Base-by-base conservation (phyloP, 35 echinoderm and acorn worm genomes). In the Diadema setosum region DNA sequence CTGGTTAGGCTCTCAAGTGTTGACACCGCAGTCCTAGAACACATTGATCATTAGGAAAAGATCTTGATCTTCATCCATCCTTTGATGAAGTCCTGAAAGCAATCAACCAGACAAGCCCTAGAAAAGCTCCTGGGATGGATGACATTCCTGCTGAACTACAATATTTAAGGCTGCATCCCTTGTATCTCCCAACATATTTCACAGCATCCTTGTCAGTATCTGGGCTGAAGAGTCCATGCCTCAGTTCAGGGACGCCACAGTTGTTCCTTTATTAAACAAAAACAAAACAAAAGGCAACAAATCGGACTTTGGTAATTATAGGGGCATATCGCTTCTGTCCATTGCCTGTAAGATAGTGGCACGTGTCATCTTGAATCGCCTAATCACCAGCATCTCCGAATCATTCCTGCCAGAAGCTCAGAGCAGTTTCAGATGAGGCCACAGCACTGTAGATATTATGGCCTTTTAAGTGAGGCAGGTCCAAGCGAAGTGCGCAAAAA, bases 271-370 rank as follows among this genome's bases (percentile, higher is more conserved):
- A 14, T 90, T 42, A n/a, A n/a, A n/a, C n/a, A n/a, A n/a, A n/a
- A n/a, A n/a, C 31, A 83, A 81, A 41, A 83, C 82, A 21, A 90
- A 83, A 65, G 80, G 75, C 12, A 61, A 40, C 87, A 90, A 83
- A 80, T 4, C 73, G 7, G 46, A 75, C 84, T 73, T 58, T 42
- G 31, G 41, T 15, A 81, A 35, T 42, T 35, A 21, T n/a, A n/a
- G n/a, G n/a, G n/a, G n/a, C n/a, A n/a, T n/a, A n/a, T n/a, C n/a
- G n/a, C n/a, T n/a, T n/a, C n/a, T n/a, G n/a, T n/a, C n/a, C n/a
- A n/a, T n/a, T n/a, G n/a, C n/a, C n/a, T n/a, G n/a, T n/a, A n/a
- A n/a, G n/a, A n/a, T n/a, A n/a, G n/a, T n/a, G n/a, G n/a, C n/a
- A n/a, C 64, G 64, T 26, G 27, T 33, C 31, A 70, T 70, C 64